A percentile compares a stretch with the other conserved stretches of the same genome.
These are phyloP conservation scores for Cloeon dipterum DNA, from an alignment of 2,888 invertebrate genomes.

Conservation along the genomic window DNA sequence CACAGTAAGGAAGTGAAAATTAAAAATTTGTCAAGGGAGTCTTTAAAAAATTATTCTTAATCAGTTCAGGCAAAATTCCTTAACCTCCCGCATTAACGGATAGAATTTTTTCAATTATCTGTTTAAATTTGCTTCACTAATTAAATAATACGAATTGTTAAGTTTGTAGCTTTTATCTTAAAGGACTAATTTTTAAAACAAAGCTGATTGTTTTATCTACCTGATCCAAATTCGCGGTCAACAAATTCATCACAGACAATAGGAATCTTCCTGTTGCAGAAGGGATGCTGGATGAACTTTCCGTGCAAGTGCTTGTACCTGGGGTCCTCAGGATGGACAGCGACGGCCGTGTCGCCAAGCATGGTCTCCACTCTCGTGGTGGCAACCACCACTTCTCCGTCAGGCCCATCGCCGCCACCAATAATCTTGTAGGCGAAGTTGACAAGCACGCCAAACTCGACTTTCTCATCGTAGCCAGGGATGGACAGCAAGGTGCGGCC, in stretches of 20 bases:
- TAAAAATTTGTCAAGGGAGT: too few relatives aligned
- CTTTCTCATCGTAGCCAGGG: conserved; percentile 73
- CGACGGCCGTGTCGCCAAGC: conserved; percentile 91
- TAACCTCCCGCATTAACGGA: too few relatives aligned
- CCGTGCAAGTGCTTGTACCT: conserved; percentile 58
- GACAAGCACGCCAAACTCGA: conserved; percentile 84
- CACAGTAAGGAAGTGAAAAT: too few relatives aligned
- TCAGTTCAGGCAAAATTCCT: too few relatives aligned
- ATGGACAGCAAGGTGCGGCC: conserved; percentile 70
- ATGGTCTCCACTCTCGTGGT: conserved; percentile 98
- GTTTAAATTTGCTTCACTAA: too few relatives aligned
- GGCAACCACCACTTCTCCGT: conserved; percentile 80
- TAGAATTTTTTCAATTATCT: too few relatives aligned
- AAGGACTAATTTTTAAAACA: neutral
- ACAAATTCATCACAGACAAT: conserved; percentile 86
- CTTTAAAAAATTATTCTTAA: too few relatives aligned
- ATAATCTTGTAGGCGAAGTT: conserved; percentile 78
- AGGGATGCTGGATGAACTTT: conserved; percentile 67
- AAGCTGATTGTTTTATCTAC: too few relatives aligned
- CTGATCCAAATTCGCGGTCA: conserved; percentile 88
- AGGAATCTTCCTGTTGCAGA: conserved; percentile 58
- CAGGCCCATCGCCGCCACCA: conserved; percentile 32
- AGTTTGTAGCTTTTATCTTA: too few relatives aligned
- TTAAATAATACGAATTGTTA: too few relatives aligned
- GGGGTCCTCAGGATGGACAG: conserved; percentile 83